Evolutionary conservation across 2,888 invertebrate genomes (phyloP), one percentile per base, ranked within the genome.

Genomic region (Hymenopus coronatus): DNA sequence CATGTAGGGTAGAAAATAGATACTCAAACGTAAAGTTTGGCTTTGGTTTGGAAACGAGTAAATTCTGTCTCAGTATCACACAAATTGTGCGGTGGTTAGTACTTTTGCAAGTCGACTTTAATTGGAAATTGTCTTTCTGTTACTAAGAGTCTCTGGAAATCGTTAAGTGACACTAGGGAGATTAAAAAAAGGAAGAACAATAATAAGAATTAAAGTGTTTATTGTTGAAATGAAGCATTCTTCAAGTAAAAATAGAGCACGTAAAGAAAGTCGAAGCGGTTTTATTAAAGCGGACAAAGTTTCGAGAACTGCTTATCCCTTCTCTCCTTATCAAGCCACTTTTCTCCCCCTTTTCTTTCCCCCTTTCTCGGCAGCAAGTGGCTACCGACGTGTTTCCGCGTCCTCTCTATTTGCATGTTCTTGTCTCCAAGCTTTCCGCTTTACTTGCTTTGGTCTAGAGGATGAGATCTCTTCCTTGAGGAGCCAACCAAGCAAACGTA

Each of bases 361-460:
- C 85, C 54, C 27, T 40, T 27, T 84, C 84, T 84, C 33, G 54
- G 54, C 54, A 70, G 54, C 54, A 70, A 70, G 54, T 70, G 54
- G 54, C 54, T 20, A 70, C 54, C 54, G 54, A 70, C 54, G 87
- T 82, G 87, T 81, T 86, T 86, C 84, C 84, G 84, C 85, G 27
- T 83, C 54, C 89, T 89, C 89, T 89, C 28, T 89, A 89, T 89
- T 89, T 89, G 89, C 89, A 89, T 89, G 87, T 87, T 54, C 89
- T 88, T 84, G 86, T 83, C 70, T 83, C 33, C 83, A 54, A 46
- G 84, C 70, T 88, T 88, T 85, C 82, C 82, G 85, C 84, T 84
- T 84, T 84, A 70, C 30, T 81, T 88, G 70, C 28, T n/a, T 82
- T 46, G 70, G 40, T 84, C 30, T 28, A 28, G 28, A 25, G 30